Percentiles rank a stretch among this genome's conserved stretches.
phyloP scores from a whole-genome alignment of 2,888 invertebrate genomes.

The Zygothrica quintamaculata region DNA sequence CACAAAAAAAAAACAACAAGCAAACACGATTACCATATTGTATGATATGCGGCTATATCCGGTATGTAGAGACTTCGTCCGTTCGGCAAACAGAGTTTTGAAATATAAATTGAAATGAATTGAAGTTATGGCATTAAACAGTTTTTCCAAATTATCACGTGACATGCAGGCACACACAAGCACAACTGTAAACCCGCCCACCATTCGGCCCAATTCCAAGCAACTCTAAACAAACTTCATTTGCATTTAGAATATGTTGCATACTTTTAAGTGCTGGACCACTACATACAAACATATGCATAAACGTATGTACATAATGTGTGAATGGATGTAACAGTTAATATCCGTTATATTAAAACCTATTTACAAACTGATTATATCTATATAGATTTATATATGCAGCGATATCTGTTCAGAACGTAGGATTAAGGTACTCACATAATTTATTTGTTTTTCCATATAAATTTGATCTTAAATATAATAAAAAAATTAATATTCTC shows the following conservation, averaged over 20 bases:
- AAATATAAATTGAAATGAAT: conserved; percentile 80
- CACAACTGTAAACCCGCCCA: neutral
- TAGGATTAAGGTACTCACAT: conserved; percentile 21
- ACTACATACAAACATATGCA: no score
- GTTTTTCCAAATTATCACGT: conserved; percentile 75
- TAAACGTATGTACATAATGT: neutral
- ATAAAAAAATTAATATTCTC: conserved; percentile 8
- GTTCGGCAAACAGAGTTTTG: conserved; percentile 61
- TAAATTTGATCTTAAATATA: conserved; percentile 5
- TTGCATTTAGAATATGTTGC: conserved; percentile 80
- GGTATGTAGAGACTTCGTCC: conserved; percentile 27
- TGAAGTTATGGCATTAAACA: conserved; percentile 78
- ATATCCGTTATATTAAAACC: neutral
- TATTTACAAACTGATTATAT: conserved; percentile 1
- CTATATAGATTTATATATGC: neutral
- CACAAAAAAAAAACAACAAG: conserved; percentile 58
- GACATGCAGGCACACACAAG: conserved; percentile 71
- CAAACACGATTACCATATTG: conserved; percentile 73
- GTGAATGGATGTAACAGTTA: neutral
- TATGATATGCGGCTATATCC: conserved; percentile 68
- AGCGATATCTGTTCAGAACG: neutral
- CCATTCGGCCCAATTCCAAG: conserved; percentile 6
- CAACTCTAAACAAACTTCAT: conserved; percentile 43
- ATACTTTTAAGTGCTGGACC: conserved; percentile 42
- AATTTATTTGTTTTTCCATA: conserved; percentile 9